phyloP scores from a whole-genome alignment of 35 echinoderm and acorn worm species.

The Hemicentrotus pulcherrimus region DNA sequence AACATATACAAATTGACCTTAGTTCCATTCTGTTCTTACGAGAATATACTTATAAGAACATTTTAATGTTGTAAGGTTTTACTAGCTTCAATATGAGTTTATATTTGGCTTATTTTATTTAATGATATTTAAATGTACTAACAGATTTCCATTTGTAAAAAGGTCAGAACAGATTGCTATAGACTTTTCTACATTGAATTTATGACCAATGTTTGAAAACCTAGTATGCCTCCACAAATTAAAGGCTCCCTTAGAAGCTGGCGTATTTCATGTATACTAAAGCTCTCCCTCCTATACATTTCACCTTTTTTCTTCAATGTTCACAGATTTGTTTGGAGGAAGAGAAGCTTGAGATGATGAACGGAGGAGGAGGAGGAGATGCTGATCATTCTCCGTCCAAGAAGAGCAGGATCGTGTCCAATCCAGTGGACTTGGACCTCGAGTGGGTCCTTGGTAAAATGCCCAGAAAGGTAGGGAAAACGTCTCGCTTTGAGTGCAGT shows the following conservation, averaged over 20 bases:
- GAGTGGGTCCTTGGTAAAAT: conserved; percentile 96
- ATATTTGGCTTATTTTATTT: no score
- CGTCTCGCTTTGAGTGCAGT: neutral
- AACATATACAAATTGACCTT: no score
- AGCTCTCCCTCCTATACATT: neutral
- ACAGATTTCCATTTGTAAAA: no score
- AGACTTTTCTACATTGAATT: no score
- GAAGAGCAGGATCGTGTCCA: conserved; percentile 57
- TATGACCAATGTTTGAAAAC: no score
- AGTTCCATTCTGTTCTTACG: no score
- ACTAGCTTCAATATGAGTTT: no score
- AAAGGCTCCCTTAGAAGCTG: no score
- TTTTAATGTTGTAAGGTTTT: neutral
- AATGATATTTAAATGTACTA: no score
- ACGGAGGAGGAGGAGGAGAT: conserved; percentile 54
- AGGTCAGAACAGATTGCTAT: no score
- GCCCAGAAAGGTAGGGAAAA: conserved; percentile 80
- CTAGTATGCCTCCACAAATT: no score
- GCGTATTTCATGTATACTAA: no score
- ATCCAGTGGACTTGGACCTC: conserved; percentile 90
- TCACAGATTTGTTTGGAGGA: conserved; percentile 87
- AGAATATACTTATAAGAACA: neutral
- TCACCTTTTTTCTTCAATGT: neutral
- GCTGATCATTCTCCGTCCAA: conserved; percentile 48
- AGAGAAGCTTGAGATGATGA: conserved; percentile 53